Evolutionary conservation across 2,113 vertebrate genomes (phyloP).

Genomic region (Rhadina sibilatrix): DNA sequence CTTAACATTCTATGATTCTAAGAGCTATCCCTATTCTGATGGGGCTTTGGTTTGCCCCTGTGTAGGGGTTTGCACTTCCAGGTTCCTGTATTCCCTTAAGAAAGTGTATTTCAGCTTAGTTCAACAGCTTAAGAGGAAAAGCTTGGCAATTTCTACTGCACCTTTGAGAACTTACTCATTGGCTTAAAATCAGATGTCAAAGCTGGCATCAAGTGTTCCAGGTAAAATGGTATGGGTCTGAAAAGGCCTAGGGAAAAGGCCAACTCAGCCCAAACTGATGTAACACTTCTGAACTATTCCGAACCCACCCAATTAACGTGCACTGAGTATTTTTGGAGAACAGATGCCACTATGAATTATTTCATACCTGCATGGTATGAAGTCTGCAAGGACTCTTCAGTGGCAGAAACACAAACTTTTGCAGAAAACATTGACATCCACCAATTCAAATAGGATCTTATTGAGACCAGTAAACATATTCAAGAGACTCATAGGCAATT

Average conservation of each 20-base stretch:
- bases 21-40: background rate
- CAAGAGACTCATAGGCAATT: background rate
- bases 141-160: background rate
- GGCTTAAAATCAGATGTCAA: background rate
- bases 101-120: background rate
- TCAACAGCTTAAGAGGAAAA: background rate
- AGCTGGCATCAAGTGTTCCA: background rate
- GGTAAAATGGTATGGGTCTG: background rate
- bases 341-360: background rate
- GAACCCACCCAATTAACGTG: accelerated
- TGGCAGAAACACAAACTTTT: background rate
- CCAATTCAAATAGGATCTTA: background rate
- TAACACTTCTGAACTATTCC: background rate
- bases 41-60: background rate
- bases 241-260: background rate
- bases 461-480: background rate
- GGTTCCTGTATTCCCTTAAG: background rate
- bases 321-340: background rate
- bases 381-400: background rate
- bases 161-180: background rate
- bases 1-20: background rate
- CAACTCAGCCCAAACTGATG: background rate
- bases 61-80: background rate
- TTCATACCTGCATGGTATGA: background rate
- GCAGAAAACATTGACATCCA: background rate